Percentiles rank a stretch among this genome's conserved stretches.
Evolutionary conservation across 2,113 vertebrate genomes (phyloP).

Genomic region (Cyanoliseus patagonus): DNA sequence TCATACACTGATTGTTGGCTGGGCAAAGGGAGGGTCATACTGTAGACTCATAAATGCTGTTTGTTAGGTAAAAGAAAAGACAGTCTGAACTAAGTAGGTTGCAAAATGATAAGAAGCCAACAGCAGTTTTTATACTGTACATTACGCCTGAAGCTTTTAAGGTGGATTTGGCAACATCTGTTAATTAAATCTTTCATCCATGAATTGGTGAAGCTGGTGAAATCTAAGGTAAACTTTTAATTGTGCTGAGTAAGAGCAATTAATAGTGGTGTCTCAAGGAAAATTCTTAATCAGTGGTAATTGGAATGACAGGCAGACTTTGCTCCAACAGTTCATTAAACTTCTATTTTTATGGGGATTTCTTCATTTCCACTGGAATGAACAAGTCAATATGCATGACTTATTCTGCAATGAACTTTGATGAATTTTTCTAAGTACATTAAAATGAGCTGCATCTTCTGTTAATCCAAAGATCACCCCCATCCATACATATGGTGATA

Average conservation of each 20-base stretch:
- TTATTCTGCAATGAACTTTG: constrained; percentile 81
- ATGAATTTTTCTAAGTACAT: constrained; percentile 82
- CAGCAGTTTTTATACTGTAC: not conserved
- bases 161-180: constrained; percentile 1
- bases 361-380: constrained; percentile 82
- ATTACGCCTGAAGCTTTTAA: not conserved
- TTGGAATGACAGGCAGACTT: constrained; percentile 74
- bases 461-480: constrained; percentile 62
- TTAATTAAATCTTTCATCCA: constrained; percentile 11
- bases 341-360: constrained; percentile 81
- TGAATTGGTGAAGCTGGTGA: not conserved
- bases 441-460: constrained; percentile 79
- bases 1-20: not conserved
- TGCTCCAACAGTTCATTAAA: constrained; percentile 81
- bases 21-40: not conserved
- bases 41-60: not conserved
- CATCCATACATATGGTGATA: constrained; percentile 62
- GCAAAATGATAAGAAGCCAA: constrained; percentile 6
- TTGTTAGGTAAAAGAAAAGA: constrained; percentile 29
- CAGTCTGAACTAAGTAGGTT: constrained; percentile 14
- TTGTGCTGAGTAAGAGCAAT: constrained; percentile 72
- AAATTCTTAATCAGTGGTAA: constrained; percentile 74
- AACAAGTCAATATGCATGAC: constrained; percentile 79
- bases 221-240: constrained; percentile 71
- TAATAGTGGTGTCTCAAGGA: constrained; percentile 56